Evolutionary conservation across 2,888 invertebrate species (phyloP).

Genomic region (Lasioglossum calceatum): DNA sequence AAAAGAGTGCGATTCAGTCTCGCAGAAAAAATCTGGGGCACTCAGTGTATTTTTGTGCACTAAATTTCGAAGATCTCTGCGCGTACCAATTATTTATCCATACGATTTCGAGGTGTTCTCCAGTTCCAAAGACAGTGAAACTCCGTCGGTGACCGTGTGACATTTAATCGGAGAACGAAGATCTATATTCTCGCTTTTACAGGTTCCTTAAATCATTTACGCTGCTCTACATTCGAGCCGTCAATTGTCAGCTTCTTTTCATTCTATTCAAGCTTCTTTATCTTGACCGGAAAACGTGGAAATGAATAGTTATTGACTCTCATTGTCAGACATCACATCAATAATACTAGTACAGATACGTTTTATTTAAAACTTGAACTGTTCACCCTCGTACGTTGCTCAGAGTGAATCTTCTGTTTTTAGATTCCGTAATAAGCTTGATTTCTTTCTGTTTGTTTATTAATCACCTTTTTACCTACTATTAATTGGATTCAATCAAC

Average conservation of each 20-base stretch:
- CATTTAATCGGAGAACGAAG: conserved; percentile 70
- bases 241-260: conserved; percentile 32
- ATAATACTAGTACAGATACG: background rate
- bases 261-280: conserved; percentile 20
- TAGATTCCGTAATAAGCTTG: background rate
- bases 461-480: background rate
- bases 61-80: background rate
- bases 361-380: background rate
- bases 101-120: conserved; percentile 35
- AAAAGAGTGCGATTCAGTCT: background rate
- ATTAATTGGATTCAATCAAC: no score
- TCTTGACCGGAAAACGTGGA: background rate
- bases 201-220: conserved; percentile 63
- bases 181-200: conserved; percentile 64
- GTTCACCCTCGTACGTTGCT: background rate
- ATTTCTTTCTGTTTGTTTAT: background rate
- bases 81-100: background rate
- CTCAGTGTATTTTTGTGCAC: background rate
- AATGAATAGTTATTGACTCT: background rate
- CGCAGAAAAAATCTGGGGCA: background rate
- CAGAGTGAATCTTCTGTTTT: background rate
- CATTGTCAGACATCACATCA: background rate
- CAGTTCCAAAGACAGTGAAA: conserved; percentile 28
- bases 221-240: conserved; percentile 38
- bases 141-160: conserved; percentile 74